A percentile compares a stretch with the other conserved stretches of the same genome.
phyloP scores from a whole-genome alignment of 2,113 vertebrate genomes.

The Sinocyclocheilus grahami region DNA sequence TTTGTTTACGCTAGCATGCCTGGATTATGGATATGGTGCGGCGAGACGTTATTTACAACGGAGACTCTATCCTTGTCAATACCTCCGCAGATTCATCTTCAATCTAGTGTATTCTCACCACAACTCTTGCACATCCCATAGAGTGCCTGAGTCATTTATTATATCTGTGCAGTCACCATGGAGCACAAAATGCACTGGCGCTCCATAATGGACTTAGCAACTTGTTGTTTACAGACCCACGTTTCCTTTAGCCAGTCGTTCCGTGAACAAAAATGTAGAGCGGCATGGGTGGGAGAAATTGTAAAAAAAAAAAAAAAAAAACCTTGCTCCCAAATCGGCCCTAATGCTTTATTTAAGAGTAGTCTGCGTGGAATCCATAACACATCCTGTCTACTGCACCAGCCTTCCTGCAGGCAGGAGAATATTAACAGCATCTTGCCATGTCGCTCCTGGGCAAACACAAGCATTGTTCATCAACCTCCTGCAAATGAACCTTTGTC shows the following conservation, averaged over 20 bases:
- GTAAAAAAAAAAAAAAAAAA: slow-evolving; percentile 46
- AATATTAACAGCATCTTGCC: slow-evolving; percentile 54
- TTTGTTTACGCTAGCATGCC: slow-evolving; percentile 24
- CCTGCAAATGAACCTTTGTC: slow-evolving; percentile 24
- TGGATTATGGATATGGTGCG: slow-evolving; percentile 52
- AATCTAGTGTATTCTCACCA: slow-evolving; percentile 68
- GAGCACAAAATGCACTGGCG: slow-evolving; percentile 63
- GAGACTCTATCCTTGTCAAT: slow-evolving; percentile 69
- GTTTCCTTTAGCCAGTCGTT: slow-evolving; percentile 51
- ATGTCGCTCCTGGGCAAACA: slow-evolving; percentile 37
- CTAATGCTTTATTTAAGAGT: slow-evolving; percentile 55
- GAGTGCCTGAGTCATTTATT: slow-evolving; percentile 66
- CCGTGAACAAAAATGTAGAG: slow-evolving; percentile 53
- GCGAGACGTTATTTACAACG: slow-evolving; percentile 64
- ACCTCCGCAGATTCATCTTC: slow-evolving; percentile 70
- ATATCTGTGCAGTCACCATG: slow-evolving; percentile 76
- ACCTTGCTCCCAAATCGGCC: slow-evolving; percentile 55
- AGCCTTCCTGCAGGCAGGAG: slow-evolving; percentile 6
- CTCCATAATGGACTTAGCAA: slow-evolving; percentile 68
- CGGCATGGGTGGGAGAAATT: slow-evolving; percentile 23
- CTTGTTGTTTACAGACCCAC: slow-evolving; percentile 34
- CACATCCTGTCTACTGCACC: slow-evolving; percentile 34
- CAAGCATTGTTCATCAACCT: slow-evolving; percentile 18
- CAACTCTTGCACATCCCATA: slow-evolving; percentile 60
- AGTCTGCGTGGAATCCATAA: slow-evolving; percentile 42